These are phyloP conservation scores for Pseudorectes ferrugineus DNA, from an alignment of 2,113 vertebrate species.

Conservation along the genomic window DNA sequence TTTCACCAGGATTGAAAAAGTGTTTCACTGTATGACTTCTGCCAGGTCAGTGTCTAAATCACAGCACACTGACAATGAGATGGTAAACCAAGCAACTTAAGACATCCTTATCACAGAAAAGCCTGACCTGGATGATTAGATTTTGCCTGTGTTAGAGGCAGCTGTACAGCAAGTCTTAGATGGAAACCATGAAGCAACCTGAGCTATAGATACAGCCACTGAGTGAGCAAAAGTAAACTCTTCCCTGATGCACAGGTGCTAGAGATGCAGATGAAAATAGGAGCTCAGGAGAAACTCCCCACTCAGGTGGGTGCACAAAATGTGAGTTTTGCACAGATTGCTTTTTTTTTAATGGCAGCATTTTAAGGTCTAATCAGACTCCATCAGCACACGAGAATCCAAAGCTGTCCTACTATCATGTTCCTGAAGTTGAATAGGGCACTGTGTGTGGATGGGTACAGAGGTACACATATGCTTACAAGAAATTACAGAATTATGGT, in stretches of 20 bases:
- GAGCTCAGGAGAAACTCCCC: neutral
- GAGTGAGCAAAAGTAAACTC: neutral
- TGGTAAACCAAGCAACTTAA: neutral
- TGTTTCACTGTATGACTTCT: neutral
- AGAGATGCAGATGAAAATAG: neutral
- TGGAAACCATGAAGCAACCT: neutral
- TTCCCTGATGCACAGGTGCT: neutral
- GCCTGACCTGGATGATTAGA: neutral
- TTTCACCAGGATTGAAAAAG: neutral
- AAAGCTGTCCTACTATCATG: neutral
- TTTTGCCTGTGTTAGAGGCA: neutral
- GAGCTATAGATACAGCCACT: neutral
- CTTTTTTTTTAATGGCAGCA: neutral
- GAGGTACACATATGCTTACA: neutral
- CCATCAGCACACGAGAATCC: neutral
- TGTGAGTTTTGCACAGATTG: neutral
- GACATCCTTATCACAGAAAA: neutral
- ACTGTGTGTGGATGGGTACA: neutral
- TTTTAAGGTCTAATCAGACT: neutral
- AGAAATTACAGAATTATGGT: neutral
- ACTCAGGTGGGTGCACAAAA: neutral
- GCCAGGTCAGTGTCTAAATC: neutral
- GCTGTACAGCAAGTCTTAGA: neutral
- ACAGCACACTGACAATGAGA: neutral
- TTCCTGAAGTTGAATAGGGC: neutral